Conservation (phyloP, 2,113 vertebrate genomes). For the Neopipo cinnamomea region DNA sequence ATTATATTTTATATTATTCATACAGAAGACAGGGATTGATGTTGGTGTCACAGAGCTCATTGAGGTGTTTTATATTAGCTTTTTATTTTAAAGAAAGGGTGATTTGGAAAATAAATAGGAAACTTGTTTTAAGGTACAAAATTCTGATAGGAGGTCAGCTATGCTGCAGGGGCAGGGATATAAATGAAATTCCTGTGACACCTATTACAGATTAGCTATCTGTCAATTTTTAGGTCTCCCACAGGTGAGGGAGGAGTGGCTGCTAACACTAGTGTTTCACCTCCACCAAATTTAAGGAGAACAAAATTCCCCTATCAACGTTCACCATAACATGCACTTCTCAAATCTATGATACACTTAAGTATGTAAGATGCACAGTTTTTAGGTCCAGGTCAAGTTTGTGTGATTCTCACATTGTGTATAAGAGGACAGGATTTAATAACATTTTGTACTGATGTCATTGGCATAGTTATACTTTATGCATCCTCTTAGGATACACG, state of each 20-base stretch:
- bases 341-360: rapidly evolving
- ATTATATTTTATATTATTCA: background rate
- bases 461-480: rapidly evolving
- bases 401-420: rapidly evolving
- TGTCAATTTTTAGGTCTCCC: background rate
- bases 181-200: background rate
- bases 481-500: background rate
- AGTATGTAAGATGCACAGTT: background rate
- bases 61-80: background rate
- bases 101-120: background rate
- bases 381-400: rapidly evolving
- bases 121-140: background rate
- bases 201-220: background rate
- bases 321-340: background rate
- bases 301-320: background rate
- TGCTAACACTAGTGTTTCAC: background rate
- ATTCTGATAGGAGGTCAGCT: background rate
- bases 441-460: background rate
- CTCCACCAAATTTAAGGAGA: background rate
- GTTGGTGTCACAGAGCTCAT: background rate
- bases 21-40: background rate
- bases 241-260: background rate
- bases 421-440: background rate
- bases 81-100: background rate
- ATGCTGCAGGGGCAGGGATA: background rate